A percentile compares a stretch with the other conserved stretches of the same genome.
These are phyloP conservation scores for Tetrax tetrax DNA, from an alignment of 2,113 vertebrate genomes.

Conservation along the genomic window DNA sequence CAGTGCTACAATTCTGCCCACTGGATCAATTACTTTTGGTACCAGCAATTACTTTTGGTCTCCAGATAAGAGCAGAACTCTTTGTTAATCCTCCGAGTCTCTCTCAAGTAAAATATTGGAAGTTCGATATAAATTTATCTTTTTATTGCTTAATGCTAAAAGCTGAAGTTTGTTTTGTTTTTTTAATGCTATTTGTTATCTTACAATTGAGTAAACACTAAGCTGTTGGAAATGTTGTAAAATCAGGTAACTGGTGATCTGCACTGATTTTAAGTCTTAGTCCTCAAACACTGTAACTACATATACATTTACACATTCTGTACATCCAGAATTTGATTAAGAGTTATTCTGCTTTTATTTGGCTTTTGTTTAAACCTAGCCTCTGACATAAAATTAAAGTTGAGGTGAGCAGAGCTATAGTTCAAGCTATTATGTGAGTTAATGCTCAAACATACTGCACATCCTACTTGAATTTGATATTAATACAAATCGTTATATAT, in stretches of 20 bases:
- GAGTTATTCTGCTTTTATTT: not conserved
- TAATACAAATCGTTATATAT: not conserved
- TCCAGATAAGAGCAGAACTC: not conserved
- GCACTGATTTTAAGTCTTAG: not conserved
- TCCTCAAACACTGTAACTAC: not conserved
- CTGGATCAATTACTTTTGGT: not conserved
- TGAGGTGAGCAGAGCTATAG: not conserved
- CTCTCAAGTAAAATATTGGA: not conserved
- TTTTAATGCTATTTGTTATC: not conserved
- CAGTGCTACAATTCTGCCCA: not conserved
- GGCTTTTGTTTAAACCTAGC: not conserved
- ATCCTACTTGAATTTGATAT: not conserved
- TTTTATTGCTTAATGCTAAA: not conserved
- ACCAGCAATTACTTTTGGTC: no score
- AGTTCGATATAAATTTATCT: no score
- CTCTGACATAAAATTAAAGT: not conserved
- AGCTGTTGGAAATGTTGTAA: not conserved
- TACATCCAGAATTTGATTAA: not conserved
- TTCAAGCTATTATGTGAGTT: not conserved
- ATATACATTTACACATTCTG: not conserved
- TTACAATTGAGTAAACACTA: not conserved
- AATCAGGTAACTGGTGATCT: not conserved
- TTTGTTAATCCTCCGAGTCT: not conserved
- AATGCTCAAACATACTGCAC: not conserved
- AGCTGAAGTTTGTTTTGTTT: not conserved